These are phyloP conservation scores for Ellobius talpinus DNA, from an alignment of 2,113 vertebrate genomes.

Conservation along the genomic window DNA sequence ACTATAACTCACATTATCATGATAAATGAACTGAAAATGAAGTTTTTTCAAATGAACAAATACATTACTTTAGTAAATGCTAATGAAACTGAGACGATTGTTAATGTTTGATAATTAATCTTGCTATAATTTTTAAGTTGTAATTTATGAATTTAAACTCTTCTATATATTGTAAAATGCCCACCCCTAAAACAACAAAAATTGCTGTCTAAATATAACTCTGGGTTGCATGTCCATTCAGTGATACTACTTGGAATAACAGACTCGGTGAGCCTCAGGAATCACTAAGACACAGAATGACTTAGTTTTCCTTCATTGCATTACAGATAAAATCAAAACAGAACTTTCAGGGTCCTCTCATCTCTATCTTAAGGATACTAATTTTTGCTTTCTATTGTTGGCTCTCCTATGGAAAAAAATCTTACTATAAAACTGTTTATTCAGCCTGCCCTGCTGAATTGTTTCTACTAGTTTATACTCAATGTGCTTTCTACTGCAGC, in stretches of 20 bases:
- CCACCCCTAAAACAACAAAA: not conserved
- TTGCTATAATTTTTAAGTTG: constrained; percentile 32
- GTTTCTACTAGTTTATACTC: constrained; percentile 28
- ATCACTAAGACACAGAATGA: not conserved
- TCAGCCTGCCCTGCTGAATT: constrained; percentile 16
- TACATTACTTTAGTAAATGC: constrained; percentile 1
- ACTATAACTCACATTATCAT: not conserved
- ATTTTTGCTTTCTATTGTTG: not conserved
- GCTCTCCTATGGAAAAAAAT: not conserved
- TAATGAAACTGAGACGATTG: constrained; percentile 26
- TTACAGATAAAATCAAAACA: not conserved
- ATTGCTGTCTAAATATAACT: not conserved
- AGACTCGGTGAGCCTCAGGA: not conserved
- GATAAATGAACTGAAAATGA: constrained; percentile 41
- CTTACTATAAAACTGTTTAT: constrained; percentile 13
- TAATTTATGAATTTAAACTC: not conserved
- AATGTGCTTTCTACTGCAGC: not conserved
- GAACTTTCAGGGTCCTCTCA: not conserved
- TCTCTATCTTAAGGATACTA: not conserved
- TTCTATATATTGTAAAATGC: not conserved
- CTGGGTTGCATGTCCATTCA: not conserved
- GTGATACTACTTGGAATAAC: not conserved
- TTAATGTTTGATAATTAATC: not conserved
- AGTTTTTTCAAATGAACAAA: constrained; percentile 1
- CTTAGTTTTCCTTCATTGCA: not conserved